phyloP scores from a whole-genome alignment of 2,113 vertebrate species.

The Fulmarus glacialis region DNA sequence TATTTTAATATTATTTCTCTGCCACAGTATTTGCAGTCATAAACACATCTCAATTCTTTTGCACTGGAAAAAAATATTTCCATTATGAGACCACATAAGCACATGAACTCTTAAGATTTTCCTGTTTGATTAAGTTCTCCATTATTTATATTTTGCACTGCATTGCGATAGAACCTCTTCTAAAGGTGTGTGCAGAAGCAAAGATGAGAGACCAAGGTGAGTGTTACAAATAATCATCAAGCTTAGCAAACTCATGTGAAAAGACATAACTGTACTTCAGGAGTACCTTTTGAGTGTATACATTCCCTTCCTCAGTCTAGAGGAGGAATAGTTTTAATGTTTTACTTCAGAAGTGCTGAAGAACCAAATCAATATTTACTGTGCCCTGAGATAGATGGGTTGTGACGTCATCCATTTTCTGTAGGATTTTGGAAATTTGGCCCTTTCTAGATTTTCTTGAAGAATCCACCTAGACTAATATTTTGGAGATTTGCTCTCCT shows the following conservation, averaged over 20 bases:
- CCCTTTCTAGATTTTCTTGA: neutral
- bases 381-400: neutral
- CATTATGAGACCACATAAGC: neutral
- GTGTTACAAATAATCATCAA: neutral
- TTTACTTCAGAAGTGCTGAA: neutral
- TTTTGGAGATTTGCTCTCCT: neutral
- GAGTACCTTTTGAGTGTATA: neutral
- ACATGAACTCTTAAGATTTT: neutral
- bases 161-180: neutral
- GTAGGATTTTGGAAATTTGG: neutral
- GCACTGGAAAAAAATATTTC: neutral
- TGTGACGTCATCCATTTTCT: neutral
- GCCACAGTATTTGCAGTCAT: conserved; percentile 4
- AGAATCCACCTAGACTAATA: neutral
- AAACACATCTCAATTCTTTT: neutral
- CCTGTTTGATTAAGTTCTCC: neutral
- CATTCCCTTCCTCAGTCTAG: neutral
- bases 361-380: neutral
- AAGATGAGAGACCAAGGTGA: neutral
- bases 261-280: neutral
- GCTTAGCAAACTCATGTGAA: neutral
- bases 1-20: conserved; percentile 59
- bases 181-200: neutral
- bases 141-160: neutral
- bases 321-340: neutral